Conservation (phyloP, 2,797 vertebrate genomes). For the Dicrostonyx torquatus region DNA sequence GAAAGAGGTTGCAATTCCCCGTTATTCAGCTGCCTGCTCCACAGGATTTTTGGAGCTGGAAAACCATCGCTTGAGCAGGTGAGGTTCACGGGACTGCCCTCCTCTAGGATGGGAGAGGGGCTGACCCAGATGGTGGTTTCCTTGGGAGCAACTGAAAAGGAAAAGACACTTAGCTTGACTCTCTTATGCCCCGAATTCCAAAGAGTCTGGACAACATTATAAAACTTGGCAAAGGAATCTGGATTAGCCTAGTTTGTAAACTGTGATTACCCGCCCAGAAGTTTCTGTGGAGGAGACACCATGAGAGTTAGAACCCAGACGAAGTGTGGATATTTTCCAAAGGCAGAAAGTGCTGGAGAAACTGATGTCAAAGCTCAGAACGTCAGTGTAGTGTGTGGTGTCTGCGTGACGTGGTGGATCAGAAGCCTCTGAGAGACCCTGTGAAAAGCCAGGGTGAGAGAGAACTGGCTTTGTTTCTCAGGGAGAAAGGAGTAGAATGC, state of each 20-base stretch:
- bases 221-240: not conserved
- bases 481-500: not conserved
- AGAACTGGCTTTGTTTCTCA: not conserved
- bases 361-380: not conserved
- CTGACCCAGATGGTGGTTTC: constrained; percentile 77
- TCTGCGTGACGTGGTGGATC: not conserved
- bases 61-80: constrained; percentile 88
- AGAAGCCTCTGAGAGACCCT: not conserved
- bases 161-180: constrained; percentile 39
- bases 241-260: not conserved
- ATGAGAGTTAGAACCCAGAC: not conserved
- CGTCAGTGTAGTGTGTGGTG: no score
- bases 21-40: constrained; percentile 79
- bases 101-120: constrained; percentile 83
- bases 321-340: not conserved
- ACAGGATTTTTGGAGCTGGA: constrained; percentile 85
- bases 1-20: constrained; percentile 81
- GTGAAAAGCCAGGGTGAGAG: not conserved
- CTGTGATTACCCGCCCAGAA: not conserved
- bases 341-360: not conserved
- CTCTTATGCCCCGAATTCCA: not conserved
- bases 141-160: constrained; percentile 82
- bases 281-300: not conserved
- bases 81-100: constrained; percentile 88
- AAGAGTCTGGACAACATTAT: not conserved